These are phyloP conservation scores for Urophycis tenuis DNA, from an alignment of 2,797 vertebrate genomes.

Conservation along the genomic window DNA sequence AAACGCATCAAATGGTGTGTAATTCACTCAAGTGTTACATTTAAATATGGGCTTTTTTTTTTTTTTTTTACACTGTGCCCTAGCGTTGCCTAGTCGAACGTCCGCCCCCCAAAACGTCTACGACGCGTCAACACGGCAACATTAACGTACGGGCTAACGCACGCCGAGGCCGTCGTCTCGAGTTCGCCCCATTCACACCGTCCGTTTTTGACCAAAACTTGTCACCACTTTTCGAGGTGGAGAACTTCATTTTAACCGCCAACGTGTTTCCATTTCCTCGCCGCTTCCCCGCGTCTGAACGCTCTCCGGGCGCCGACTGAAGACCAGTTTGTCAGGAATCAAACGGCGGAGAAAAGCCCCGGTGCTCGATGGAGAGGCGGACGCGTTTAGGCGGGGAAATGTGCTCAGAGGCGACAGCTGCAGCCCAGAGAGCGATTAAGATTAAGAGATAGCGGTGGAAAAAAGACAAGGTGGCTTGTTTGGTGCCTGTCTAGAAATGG, in stretches of 20 bases:
- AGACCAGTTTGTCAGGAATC: neutral
- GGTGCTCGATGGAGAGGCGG: neutral
- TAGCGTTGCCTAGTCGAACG: neutral
- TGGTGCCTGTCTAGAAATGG: constrained; percentile 54
- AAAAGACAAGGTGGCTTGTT: constrained; percentile 33
- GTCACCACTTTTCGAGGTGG: neutral
- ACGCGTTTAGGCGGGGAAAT: neutral
- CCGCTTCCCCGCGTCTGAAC: neutral
- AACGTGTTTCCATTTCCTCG: neutral
- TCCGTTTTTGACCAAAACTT: neutral
- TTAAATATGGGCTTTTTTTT: neutral
- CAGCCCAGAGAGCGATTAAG: constrained; percentile 14
- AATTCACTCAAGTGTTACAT: too few species aligned
- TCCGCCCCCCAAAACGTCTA: neutral
- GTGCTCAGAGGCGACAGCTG: constrained; percentile 10
- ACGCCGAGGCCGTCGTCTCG: too few species aligned
- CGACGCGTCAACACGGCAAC: too few species aligned
- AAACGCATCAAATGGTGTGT: neutral
- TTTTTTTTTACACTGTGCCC: neutral
- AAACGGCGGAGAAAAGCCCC: neutral
- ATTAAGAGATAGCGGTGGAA: constrained; percentile 13
- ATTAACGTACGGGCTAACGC: too few species aligned
- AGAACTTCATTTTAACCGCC: neutral
- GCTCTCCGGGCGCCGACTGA: neutral
- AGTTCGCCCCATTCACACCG: neutral